Evolutionary conservation across 2,797 vertebrate species (phyloP).

Genomic region (Pelodytes ibericus): DNA sequence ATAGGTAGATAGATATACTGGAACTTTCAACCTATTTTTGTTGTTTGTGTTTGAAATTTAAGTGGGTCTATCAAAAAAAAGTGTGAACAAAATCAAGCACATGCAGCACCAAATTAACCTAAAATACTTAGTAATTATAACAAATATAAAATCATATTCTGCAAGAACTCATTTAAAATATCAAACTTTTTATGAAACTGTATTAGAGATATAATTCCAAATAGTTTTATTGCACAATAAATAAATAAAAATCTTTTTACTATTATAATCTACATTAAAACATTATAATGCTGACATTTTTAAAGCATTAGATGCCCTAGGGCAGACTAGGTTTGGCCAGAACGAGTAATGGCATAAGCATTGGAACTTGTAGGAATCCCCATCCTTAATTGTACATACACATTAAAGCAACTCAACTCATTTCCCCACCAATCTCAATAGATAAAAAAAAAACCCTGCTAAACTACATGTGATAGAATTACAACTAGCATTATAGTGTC

Average conservation of each 20-base stretch:
- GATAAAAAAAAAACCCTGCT: too few species aligned
- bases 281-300: background rate
- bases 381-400: too few species aligned
- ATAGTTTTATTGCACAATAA: background rate
- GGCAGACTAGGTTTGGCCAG: too few species aligned
- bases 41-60: background rate
- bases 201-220: slow-evolving; percentile 18
- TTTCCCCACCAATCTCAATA: too few species aligned
- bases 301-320: too few species aligned
- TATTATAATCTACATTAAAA: background rate
- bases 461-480: too few species aligned
- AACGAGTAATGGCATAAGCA: too few species aligned
- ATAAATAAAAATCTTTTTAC: too few species aligned
- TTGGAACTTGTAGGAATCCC: too few species aligned
- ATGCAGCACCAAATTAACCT: slow-evolving; percentile 57
- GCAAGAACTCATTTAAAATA: slow-evolving; percentile 72
- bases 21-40: background rate
- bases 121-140: slow-evolving; percentile 52
- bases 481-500: too few species aligned
- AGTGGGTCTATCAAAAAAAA: background rate
- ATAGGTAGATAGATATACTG: slow-evolving; percentile 23
- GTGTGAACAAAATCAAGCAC: slow-evolving; percentile 54
- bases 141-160: slow-evolving; percentile 49
- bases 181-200: slow-evolving; percentile 62
- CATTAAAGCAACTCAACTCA: too few species aligned